These are phyloP conservation scores for Eleutherodactylus coqui DNA, from an alignment of 2,797 vertebrate genomes.

Conservation along the genomic window DNA sequence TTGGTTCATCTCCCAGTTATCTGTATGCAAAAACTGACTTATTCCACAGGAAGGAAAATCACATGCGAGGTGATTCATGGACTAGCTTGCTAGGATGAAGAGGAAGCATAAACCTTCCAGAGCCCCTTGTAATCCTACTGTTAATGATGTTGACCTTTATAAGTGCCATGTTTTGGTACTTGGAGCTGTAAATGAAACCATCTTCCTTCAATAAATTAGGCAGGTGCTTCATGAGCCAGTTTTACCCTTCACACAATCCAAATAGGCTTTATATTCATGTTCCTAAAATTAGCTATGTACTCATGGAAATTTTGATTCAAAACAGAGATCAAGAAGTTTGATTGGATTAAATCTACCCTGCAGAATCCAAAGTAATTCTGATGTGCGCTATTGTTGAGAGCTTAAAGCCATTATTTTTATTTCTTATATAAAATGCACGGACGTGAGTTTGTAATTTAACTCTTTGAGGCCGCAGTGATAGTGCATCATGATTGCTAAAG, in stretches of 20 bases:
- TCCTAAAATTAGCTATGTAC: slow-evolving; percentile 40
- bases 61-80: slow-evolving; percentile 48
- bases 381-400: not conserved
- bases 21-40: slow-evolving; percentile 3
- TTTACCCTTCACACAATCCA: slow-evolving; percentile 25
- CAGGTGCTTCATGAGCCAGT: slow-evolving; percentile 48
- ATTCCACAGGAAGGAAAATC: slow-evolving; percentile 46
- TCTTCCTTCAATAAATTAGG: slow-evolving; percentile 49
- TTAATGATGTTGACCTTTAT: slow-evolving; percentile 60
- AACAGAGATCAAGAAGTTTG: not conserved
- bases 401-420: too few relatives aligned
- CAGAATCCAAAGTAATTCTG: not conserved
- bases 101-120: slow-evolving; percentile 50
- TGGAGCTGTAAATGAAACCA: slow-evolving; percentile 56
- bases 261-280: slow-evolving; percentile 17
- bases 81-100: slow-evolving; percentile 19
- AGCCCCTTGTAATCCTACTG: slow-evolving; percentile 56
- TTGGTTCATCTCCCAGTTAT: not conserved
- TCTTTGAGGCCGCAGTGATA: too few relatives aligned
- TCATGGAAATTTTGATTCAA: not conserved
- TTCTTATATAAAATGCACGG: too few relatives aligned
- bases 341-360: not conserved
- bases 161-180: slow-evolving; percentile 51
- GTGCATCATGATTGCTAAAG: too few relatives aligned
- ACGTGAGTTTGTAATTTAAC: too few relatives aligned